Conservation (phyloP, 1,140 invertebrate genomes). For the Drosophila pallidifrons region DNA sequence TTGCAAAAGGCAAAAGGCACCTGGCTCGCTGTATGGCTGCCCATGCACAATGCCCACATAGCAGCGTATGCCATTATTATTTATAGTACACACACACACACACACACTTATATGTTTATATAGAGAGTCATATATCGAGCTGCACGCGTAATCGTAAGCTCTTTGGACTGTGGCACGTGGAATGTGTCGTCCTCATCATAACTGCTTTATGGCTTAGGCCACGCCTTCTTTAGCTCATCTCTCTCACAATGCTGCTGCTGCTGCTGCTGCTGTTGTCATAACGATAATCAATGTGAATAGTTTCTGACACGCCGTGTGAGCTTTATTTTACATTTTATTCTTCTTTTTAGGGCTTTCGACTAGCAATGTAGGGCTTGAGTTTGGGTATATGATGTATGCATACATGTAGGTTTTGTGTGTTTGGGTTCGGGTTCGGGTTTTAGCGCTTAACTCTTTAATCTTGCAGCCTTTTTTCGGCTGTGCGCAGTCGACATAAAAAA, state of each 20-base stretch:
- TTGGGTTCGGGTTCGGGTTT: conserved; percentile 19
- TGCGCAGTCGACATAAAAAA: conserved; percentile 71
- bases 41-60: conserved; percentile 10
- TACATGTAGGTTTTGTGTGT: too few relatives aligned
- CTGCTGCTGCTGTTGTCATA: conserved; percentile 5
- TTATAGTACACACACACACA: not conserved
- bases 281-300: conserved; percentile 67
- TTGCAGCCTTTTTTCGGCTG: conserved; percentile 53
- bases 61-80: not conserved
- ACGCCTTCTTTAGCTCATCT: conserved; percentile 2
- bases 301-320: conserved; percentile 42
- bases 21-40: conserved; percentile 23
- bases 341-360: conserved; percentile 4
- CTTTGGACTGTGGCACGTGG: not conserved
- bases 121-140: not conserved
- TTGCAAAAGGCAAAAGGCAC: conserved; percentile 55
- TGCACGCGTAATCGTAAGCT: not conserved
- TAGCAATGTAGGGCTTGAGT: not conserved
- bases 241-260: too few relatives aligned
- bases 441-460: conserved; percentile 76
- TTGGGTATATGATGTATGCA: conserved; percentile 17
- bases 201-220: conserved; percentile 37
- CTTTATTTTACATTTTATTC: conserved; percentile 37
- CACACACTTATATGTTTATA: not conserved
- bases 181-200: conserved; percentile 21